A percentile compares a stretch with the other conserved stretches of the same genome.
These are phyloP conservation scores for Drosophila leonis DNA, from an alignment of 2,888 invertebrate genomes.

Conservation along the genomic window DNA sequence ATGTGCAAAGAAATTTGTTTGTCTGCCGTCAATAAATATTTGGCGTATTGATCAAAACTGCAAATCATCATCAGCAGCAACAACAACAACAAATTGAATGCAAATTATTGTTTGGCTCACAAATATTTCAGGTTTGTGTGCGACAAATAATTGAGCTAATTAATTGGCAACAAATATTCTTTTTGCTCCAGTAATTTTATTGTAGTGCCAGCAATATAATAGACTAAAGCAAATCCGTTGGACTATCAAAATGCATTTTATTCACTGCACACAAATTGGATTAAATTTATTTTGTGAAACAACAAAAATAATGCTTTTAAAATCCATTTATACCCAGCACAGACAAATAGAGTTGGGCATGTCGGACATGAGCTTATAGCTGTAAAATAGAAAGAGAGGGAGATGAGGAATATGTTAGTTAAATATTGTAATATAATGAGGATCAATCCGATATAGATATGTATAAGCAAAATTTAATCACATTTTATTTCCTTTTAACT, in stretches of 20 bases:
- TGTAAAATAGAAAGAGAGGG: not conserved
- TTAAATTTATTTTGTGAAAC: slow-evolving; percentile 7
- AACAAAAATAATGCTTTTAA: not conserved
- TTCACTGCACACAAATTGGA: slow-evolving; percentile 35
- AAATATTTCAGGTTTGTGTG: slow-evolving; percentile 19
- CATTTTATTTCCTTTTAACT: not conserved
- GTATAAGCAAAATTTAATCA: not conserved
- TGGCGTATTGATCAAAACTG: slow-evolving; percentile 51
- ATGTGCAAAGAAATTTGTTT: slow-evolving; percentile 53
- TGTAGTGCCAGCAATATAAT: slow-evolving; percentile 18
- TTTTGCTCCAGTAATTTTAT: not conserved
- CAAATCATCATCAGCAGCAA: slow-evolving; percentile 51
- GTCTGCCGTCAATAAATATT: slow-evolving; percentile 60
- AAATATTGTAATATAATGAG: no score
- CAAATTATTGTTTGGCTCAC: slow-evolving; percentile 42
- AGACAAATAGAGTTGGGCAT: not conserved
- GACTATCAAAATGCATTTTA: slow-evolving; percentile 25
- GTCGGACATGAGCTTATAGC: not conserved
- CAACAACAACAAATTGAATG: slow-evolving; percentile 23
- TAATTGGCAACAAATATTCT: slow-evolving; percentile 23
- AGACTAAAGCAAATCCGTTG: slow-evolving; percentile 3
- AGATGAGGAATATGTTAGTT: not conserved
- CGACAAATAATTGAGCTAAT: slow-evolving; percentile 59
- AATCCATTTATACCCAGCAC: not conserved
- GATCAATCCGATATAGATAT: not conserved